Percentiles rank a stretch among this genome's conserved stretches.
Conservation (phyloP, 2,113 vertebrate genomes). For the Chloebia gouldiae region DNA sequence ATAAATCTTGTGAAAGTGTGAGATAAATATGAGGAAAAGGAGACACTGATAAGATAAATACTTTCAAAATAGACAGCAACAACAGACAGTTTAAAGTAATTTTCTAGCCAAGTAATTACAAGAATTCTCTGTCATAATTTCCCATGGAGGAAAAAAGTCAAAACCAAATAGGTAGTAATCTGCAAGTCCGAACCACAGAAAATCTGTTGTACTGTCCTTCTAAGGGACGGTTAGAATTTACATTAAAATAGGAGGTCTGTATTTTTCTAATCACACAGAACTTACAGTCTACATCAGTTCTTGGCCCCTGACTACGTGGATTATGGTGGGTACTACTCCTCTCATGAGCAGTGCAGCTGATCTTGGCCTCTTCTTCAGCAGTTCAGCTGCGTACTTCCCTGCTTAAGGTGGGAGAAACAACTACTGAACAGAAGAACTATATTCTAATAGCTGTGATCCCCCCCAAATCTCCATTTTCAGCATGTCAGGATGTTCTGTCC, state of each 20-base stretch:
- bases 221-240: neutral
- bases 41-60: slow-evolving; percentile 35
- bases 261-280: neutral
- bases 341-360: neutral
- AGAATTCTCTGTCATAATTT: neutral
- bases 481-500: neutral
- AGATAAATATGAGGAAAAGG: neutral
- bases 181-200: neutral
- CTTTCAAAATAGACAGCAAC: neutral
- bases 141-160: neutral
- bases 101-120: slow-evolving; percentile 18
- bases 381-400: neutral
- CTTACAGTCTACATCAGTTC: neutral
- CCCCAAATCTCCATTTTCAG: neutral
- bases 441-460: neutral
- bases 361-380: neutral
- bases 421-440: neutral
- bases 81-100: neutral
- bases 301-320: neutral
- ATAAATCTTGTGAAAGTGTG: slow-evolving; percentile 40
- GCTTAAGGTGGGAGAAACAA: neutral
- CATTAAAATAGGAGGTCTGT: neutral
- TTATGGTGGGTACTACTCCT: neutral
- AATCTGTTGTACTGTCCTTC: neutral
- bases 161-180: neutral